Conservation (phyloP, 2,113 vertebrate species). For the Sylvicapra grimmia region DNA sequence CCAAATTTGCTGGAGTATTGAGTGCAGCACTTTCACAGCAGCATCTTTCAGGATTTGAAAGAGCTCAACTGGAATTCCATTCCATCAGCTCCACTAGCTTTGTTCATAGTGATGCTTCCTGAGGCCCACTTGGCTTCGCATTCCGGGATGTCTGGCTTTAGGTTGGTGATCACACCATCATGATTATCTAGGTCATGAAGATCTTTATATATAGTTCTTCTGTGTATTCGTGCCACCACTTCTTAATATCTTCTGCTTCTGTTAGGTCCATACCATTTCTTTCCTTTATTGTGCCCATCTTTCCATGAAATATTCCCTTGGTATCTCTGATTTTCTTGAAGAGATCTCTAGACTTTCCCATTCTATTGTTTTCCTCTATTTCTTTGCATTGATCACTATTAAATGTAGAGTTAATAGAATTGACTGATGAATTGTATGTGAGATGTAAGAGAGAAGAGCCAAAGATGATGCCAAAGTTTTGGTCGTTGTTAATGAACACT, state of each 20-base stretch:
- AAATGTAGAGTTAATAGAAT: background rate
- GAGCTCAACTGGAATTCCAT: background rate
- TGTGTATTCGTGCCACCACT: background rate
- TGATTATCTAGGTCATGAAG: background rate
- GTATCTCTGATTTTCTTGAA: background rate
- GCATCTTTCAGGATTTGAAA: background rate
- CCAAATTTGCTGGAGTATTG: background rate
- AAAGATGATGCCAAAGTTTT: background rate
- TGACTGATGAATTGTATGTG: background rate
- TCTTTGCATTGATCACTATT: background rate
- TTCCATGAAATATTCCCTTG: background rate
- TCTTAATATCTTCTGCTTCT: background rate
- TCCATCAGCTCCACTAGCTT: background rate
- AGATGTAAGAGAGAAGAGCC: background rate
- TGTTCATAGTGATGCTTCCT: background rate
- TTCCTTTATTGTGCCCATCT: background rate
- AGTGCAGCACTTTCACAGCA: background rate
- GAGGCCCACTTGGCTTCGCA: rapidly evolving
- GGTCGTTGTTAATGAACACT: background rate
- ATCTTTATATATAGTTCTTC: background rate
- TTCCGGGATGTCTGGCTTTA: background rate
- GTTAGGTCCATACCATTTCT: background rate
- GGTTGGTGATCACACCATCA: background rate
- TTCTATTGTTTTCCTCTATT: background rate
- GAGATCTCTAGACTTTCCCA: background rate